phyloP scores from a whole-genome alignment of 2,113 vertebrate genomes.

The Uropsilus gracilis region DNA sequence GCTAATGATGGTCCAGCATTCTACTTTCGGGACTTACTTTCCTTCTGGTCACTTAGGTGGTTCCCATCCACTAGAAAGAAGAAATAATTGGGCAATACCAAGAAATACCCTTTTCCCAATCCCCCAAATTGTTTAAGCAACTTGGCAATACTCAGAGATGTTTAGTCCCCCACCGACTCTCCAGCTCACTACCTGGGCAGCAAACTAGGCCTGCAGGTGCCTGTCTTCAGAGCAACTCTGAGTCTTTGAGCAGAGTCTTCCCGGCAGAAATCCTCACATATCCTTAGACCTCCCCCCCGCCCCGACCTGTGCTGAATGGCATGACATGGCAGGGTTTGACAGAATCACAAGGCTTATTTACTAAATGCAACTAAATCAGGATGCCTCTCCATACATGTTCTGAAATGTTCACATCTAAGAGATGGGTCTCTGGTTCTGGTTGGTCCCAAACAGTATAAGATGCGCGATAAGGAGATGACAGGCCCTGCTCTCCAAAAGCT shows the following conservation, averaged over 20 bases:
- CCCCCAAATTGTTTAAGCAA: not conserved
- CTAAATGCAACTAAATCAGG: not conserved
- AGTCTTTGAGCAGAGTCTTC: not conserved
- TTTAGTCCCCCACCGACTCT: not conserved
- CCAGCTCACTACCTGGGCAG: not conserved
- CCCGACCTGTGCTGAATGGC: not conserved
- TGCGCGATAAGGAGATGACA: not conserved
- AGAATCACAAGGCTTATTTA: not conserved
- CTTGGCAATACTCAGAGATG: not conserved
- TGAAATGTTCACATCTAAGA: not conserved
- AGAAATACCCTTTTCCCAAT: not conserved
- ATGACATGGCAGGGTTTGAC: not conserved
- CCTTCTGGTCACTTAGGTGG: no score
- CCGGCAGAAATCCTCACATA: not conserved
- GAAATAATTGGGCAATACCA: not conserved
- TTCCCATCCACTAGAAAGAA: not conserved
- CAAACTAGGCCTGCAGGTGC: not conserved
- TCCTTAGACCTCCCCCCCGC: no score
- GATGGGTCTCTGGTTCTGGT: not conserved
- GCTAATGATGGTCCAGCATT: not conserved
- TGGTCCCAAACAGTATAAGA: not conserved
- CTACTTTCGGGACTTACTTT: not conserved
- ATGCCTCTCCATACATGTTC: not conserved
- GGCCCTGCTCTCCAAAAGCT: not conserved
- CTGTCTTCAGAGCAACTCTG: not conserved